These are phyloP conservation scores for Bombus huntii DNA, from an alignment of 1,140 invertebrate species.

Conservation along the genomic window DNA sequence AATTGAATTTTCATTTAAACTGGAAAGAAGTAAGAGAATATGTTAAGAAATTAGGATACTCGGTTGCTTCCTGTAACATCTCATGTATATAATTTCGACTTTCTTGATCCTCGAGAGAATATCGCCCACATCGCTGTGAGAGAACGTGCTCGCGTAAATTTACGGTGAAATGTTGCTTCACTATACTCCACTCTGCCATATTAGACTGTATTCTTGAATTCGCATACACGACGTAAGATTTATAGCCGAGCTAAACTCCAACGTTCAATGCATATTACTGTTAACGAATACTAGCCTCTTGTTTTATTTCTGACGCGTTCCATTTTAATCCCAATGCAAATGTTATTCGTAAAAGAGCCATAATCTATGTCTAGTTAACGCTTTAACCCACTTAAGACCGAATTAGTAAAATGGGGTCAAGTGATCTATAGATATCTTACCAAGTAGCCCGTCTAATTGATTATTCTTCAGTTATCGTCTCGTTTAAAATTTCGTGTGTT, in stretches of 20 bases:
- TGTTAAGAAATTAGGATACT: conserved; percentile 17
- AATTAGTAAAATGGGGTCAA: background rate
- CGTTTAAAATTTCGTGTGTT: background rate
- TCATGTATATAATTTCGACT: conserved; percentile 44
- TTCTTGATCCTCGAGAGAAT: conserved; percentile 38
- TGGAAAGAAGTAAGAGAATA: background rate
- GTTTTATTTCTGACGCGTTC: background rate
- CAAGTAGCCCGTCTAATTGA: background rate
- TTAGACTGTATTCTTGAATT: conserved; percentile 47
- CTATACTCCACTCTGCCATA: conserved; percentile 41
- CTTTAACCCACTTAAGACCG: background rate
- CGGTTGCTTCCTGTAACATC: conserved; percentile 1
- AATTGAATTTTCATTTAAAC: background rate
- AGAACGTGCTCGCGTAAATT: conserved; percentile 36
- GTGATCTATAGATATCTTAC: background rate
- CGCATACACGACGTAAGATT: conserved; percentile 9
- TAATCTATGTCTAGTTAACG: background rate
- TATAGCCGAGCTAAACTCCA: background rate
- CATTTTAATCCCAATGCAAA: background rate
- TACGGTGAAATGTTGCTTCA: conserved; percentile 35
- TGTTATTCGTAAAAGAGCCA: background rate
- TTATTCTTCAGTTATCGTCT: background rate
- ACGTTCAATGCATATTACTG: conserved; percentile 17
- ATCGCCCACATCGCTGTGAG: background rate
- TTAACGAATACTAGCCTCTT: background rate